A percentile compares a stretch with the other conserved stretches of the same genome.
phyloP scores from a whole-genome alignment of 2,113 vertebrate species.

The Aramus guarauna region DNA sequence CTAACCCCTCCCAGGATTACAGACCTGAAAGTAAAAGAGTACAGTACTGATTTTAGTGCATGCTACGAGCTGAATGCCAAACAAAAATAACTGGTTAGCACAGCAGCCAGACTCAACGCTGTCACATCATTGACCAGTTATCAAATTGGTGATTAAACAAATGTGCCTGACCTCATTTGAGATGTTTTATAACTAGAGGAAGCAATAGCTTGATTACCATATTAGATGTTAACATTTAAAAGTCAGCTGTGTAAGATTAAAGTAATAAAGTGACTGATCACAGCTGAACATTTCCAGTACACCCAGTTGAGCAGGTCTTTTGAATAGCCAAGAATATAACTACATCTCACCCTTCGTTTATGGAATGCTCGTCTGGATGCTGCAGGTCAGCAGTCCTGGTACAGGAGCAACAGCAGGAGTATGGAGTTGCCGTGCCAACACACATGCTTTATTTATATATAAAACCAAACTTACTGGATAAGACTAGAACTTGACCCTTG shows the following conservation, averaged over 20 bases:
- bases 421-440: neutral
- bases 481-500: neutral
- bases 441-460: accelerated
- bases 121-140: neutral
- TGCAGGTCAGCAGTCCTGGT: neutral
- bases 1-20: accelerated
- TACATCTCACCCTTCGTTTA: neutral
- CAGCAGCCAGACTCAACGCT: neutral
- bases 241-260: accelerated
- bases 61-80: neutral
- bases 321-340: neutral
- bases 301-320: neutral
- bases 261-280: neutral
- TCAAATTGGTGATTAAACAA: neutral
- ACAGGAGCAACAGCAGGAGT: neutral
- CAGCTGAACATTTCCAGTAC: neutral
- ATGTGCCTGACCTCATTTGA: neutral
- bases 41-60: accelerated
- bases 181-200: neutral
- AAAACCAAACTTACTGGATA: neutral
- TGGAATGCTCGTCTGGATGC: neutral
- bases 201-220: neutral
- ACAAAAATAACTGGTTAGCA: neutral
- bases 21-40: neutral
- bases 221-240: neutral